Evolutionary conservation across 1,140 invertebrate species (phyloP).

Genomic region (Rhopalosiphum padi): DNA sequence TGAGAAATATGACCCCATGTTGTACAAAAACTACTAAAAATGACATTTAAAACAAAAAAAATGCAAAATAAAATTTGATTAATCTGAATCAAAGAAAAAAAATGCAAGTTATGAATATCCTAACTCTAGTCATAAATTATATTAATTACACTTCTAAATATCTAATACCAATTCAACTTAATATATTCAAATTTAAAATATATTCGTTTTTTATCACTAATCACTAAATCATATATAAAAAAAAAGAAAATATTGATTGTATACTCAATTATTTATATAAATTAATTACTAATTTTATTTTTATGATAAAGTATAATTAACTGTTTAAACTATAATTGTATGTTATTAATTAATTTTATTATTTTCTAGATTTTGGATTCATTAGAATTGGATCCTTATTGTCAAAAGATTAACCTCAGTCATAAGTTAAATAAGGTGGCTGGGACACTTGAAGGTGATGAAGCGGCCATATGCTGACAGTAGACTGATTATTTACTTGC

Average conservation of each 20-base stretch:
- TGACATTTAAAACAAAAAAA: no score
- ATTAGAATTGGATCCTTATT: slow-evolving; percentile 80
- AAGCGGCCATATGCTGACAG: slow-evolving; percentile 68
- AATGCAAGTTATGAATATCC: no score
- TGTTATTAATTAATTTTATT: background rate
- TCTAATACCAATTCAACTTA: no score
- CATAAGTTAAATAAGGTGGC: slow-evolving; percentile 89
- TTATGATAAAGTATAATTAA: no score
- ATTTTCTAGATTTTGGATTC: slow-evolving; percentile 75
- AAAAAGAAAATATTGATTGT: background rate
- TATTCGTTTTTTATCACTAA: background rate
- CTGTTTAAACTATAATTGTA: background rate
- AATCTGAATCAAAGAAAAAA: no score
- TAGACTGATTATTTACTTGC: slow-evolving; percentile 50
- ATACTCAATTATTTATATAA: background rate
- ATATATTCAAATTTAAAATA: background rate
- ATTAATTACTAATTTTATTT: background rate
- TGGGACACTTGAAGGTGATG: slow-evolving; percentile 85
- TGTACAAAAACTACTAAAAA: no score
- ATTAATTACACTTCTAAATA: background rate
- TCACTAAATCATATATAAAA: background rate
- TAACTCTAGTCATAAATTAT: background rate
- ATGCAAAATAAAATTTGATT: no score
- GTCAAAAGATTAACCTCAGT: slow-evolving; percentile 85
- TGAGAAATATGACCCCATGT: no score